Evolutionary conservation across 2,888 invertebrate genomes (phyloP), one percentile per base, ranked within the genome.

Genomic region (Eudemis profundana): DNA sequence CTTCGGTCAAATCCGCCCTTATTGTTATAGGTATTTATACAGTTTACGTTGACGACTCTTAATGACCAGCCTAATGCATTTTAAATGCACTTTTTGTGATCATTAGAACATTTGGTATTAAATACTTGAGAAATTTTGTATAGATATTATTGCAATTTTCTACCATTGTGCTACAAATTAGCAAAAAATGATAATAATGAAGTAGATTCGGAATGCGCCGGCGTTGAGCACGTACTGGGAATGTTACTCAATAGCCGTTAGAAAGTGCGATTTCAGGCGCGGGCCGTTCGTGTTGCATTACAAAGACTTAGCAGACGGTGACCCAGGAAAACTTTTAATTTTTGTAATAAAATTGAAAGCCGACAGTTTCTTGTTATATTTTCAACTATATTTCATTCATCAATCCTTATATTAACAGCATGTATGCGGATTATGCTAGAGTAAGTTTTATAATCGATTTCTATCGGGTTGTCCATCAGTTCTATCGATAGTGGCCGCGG

Each of bases 211-310:
- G 80, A 82, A 82, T 83, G 78, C 78, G 74, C 72, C 72, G 72
- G 70, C 53, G 72, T 75, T 71, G 71, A 59, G 78, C 78, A 76
- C 78, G 70, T 73, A 75, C 76, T 76, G 73, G 79, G 76, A 79
- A 80, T 74, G 81, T 86, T 87, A 84, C 85, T 78, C 84, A 86
- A 86, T 79, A 81, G 80, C 78, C 76, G 82, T 84, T 84, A 86
- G 86, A 86, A 87, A 86, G 86, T 82, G 79, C 79, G 82, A 84
- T 83, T 83, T 85, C 81, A 84, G 81, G 77, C 83, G 73, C 78
- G 78, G 77, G 81, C 78, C 75, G 81, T 81, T 78, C 79, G 79
- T 76, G 75, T 79, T 83, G 84, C 83, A 83, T 83, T 84, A 81
- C 79, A 81, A 82, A 79, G 74, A 78, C 74, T 68, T 72, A 72